phyloP scores from a whole-genome alignment of 2,113 vertebrate genomes.

The Taurulus bubalis region DNA sequence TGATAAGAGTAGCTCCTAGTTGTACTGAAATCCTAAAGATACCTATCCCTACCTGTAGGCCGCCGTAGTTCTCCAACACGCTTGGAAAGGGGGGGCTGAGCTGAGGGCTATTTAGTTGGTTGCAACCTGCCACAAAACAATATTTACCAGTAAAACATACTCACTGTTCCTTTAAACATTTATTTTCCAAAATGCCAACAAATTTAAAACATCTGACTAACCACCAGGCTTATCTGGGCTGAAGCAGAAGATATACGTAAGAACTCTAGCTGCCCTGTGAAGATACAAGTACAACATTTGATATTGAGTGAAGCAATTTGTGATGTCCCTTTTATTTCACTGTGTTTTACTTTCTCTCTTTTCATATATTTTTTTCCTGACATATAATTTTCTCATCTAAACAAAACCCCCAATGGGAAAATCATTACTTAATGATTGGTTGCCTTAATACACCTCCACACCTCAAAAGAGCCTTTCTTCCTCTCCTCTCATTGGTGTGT shows the following conservation, averaged over 20 bases:
- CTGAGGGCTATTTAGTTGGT: background rate
- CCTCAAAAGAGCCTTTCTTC: constrained; percentile 3
- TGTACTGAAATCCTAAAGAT: too few species aligned
- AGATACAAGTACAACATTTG: background rate
- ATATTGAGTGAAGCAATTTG: background rate
- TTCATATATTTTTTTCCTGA: background rate
- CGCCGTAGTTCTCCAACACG: too few species aligned
- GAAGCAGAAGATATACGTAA: constrained; percentile 1
- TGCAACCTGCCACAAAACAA: too few species aligned
- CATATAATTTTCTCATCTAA: background rate
- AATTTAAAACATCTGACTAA: too few species aligned
- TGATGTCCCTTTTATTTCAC: background rate
- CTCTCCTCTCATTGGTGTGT: constrained; percentile 17
- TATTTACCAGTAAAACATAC: too few species aligned
- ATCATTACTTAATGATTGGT: background rate
- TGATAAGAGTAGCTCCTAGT: too few species aligned
- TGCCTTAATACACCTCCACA: background rate
- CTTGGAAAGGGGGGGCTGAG: too few species aligned
- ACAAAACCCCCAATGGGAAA: background rate
- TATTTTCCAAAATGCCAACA: too few species aligned
- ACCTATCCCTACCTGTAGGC: too few species aligned
- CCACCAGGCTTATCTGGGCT: background rate
- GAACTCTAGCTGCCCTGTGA: background rate
- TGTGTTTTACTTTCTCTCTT: background rate
- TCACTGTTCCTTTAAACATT: too few species aligned